Percentiles rank a stretch among this genome's conserved stretches.
These are phyloP conservation scores for Odontophorus gujanensis DNA, from an alignment of 2,113 vertebrate species.

Conservation along the genomic window DNA sequence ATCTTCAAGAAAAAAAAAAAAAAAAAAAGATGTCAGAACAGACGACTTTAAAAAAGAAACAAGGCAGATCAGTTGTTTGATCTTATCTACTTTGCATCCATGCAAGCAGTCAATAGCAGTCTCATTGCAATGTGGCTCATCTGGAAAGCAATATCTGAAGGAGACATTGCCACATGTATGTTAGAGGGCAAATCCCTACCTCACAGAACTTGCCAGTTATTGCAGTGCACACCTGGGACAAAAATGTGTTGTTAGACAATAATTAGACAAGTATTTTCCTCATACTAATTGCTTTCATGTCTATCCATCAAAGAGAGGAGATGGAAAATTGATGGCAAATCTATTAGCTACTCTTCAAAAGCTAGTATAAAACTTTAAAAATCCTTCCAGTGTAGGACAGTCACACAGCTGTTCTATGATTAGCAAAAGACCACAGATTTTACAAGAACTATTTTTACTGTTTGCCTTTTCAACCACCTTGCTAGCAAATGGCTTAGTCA, in stretches of 20 bases:
- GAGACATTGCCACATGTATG: neutral
- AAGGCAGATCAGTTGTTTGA: neutral
- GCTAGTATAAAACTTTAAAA: neutral
- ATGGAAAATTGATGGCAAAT: neutral
- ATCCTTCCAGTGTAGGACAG: neutral
- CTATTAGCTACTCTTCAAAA: neutral
- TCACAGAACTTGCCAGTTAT: neutral
- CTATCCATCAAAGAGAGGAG: neutral
- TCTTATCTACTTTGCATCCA: neutral
- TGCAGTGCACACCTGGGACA: neutral
- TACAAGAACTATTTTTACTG: slow-evolving; percentile 1
- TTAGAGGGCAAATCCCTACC: neutral
- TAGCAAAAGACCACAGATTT: neutral
- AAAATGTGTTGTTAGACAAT: neutral
- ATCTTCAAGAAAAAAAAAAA: neutral
- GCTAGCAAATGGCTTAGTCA: slow-evolving; percentile 12
- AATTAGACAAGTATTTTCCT: neutral
- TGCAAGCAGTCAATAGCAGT: neutral
- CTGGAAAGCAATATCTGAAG: neutral
- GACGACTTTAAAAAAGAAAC: neutral
- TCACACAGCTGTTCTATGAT: neutral
- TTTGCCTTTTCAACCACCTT: neutral
- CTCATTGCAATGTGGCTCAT: neutral
- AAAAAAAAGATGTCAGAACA: neutral
- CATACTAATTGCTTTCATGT: neutral